Evolutionary conservation across 2,113 vertebrate species (phyloP).

Genomic region (Passer montanus): DNA sequence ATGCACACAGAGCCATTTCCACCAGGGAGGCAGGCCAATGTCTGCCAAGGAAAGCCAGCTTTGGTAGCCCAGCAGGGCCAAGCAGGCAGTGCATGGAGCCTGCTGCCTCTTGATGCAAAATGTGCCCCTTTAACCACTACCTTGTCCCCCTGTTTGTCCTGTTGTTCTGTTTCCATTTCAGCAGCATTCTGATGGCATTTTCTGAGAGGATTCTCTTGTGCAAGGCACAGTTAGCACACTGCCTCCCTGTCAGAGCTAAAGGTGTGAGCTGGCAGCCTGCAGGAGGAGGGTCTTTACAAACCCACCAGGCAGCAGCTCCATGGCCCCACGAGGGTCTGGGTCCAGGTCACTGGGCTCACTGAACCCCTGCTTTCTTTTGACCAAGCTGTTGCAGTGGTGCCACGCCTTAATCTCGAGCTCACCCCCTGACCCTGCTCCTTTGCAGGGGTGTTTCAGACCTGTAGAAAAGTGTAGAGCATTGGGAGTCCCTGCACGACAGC

Average conservation of each 20-base stretch:
- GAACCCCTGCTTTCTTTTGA: background rate
- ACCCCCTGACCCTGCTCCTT: background rate
- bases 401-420: background rate
- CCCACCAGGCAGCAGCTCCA: background rate
- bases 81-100: background rate
- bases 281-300: background rate
- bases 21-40: fast-evolving
- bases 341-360: background rate
- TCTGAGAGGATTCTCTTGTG: background rate
- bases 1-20: background rate
- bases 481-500: fast-evolving
- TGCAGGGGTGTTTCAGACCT: background rate
- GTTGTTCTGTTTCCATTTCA: background rate
- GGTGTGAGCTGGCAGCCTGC: background rate
- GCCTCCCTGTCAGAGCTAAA: background rate
- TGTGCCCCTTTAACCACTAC: background rate
- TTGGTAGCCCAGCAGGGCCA: background rate
- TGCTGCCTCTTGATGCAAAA: background rate
- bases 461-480: fast-evolving
- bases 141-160: background rate
- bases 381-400: background rate
- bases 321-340: background rate
- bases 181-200: background rate
- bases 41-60: background rate
- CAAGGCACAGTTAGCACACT: background rate